Percentiles rank a stretch among this genome's conserved stretches.
Evolutionary conservation across 2,888 invertebrate species (phyloP).

Genomic region (Monochamus alternatus): DNA sequence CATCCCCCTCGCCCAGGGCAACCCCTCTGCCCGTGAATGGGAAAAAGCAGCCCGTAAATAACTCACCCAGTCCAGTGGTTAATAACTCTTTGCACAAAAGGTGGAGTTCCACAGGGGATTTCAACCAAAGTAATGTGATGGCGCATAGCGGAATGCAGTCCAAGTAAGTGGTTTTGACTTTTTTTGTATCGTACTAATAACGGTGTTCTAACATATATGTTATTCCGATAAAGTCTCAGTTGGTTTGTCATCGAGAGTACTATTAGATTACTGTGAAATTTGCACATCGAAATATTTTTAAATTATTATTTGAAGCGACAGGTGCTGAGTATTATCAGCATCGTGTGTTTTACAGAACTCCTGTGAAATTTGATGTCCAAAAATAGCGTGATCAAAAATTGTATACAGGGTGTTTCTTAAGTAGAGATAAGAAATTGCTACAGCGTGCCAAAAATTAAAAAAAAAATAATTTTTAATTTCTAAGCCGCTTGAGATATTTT

Average conservation of each 20-base stretch:
- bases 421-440: too few species aligned
- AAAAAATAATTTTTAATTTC: too few species aligned
- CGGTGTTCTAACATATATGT: neutral
- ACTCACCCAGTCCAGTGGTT: constrained; percentile 75
- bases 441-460: too few species aligned
- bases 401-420: too few species aligned
- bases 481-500: too few species aligned
- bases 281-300: too few species aligned
- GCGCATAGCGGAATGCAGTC: constrained; percentile 70
- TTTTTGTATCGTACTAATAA: neutral
- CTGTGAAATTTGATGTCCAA: too few species aligned
- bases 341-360: too few species aligned
- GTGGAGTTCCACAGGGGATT: constrained; percentile 90
- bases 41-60: constrained; percentile 74
- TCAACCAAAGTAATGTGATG: constrained; percentile 74
- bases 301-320: too few species aligned
- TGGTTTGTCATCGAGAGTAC: neutral
- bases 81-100: constrained; percentile 77
- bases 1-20: constrained; percentile 82
- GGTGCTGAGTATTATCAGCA: too few species aligned
- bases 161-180: constrained; percentile 64
- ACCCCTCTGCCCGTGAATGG: constrained; percentile 78
- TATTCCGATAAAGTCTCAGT: neutral
- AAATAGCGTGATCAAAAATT: too few species aligned
- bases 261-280: too few species aligned